phyloP scores from a whole-genome alignment of 1,140 invertebrate genomes.

The Neodiprion lecontei region DNA sequence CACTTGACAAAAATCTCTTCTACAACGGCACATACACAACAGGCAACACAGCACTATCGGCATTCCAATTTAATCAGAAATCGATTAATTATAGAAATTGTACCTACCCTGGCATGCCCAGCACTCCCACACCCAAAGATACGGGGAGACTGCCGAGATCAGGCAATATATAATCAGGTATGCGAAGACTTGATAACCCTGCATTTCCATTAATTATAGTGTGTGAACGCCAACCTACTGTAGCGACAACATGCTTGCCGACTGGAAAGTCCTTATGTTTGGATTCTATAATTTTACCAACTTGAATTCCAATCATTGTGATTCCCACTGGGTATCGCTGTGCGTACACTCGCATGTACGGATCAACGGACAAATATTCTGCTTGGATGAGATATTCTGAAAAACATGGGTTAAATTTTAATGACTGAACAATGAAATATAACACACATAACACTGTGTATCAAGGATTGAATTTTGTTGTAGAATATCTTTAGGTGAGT shows the following conservation, averaged over 20 bases:
- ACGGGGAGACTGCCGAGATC: constrained; percentile 46
- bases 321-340: constrained; percentile 12
- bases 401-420: constrained; percentile 7
- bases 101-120: constrained; percentile 57
- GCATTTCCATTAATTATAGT: constrained; percentile 48
- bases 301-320: constrained; percentile 33
- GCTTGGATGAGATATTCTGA: constrained; percentile 47
- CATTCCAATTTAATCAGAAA: too few species aligned
- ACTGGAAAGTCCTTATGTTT: constrained; percentile 60
- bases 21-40: too few species aligned
- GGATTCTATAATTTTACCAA: constrained; percentile 56
- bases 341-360: constrained; percentile 44
- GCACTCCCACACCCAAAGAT: constrained; percentile 49
- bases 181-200: neutral
- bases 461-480: too few species aligned
- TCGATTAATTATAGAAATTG: neutral
- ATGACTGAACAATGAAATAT: too few species aligned
- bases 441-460: too few species aligned
- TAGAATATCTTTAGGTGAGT: too few species aligned
- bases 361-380: constrained; percentile 47
- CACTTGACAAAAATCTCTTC: too few species aligned
- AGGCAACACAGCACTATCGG: too few species aligned
- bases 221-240: constrained; percentile 65
- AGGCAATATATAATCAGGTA: constrained; percentile 38
- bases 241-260: constrained; percentile 58